phyloP scores from a whole-genome alignment of 2,888 invertebrate species.

The Opisthograptis luteolata region DNA sequence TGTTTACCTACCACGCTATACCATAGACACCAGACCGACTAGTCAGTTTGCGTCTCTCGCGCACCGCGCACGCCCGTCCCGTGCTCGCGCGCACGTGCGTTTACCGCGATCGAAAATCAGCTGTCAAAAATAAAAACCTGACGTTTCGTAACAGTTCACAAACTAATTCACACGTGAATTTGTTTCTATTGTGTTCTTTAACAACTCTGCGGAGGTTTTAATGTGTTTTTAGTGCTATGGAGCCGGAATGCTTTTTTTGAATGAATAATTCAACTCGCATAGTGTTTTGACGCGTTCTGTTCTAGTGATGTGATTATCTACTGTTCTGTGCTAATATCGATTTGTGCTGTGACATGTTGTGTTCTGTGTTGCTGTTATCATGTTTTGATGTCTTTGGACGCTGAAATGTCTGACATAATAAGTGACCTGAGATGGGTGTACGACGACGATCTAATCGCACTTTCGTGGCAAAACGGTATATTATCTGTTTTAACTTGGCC shows the following conservation, averaged over 20 bases:
- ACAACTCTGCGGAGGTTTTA: slow-evolving; percentile 34
- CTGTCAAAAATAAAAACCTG: slow-evolving; percentile 66
- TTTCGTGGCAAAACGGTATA: slow-evolving; percentile 81
- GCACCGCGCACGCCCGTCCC: slow-evolving; percentile 63
- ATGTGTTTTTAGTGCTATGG: slow-evolving; percentile 47
- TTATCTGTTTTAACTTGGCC: slow-evolving; percentile 28
- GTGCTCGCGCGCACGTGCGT: slow-evolving; percentile 63
- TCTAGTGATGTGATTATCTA: slow-evolving; percentile 67
- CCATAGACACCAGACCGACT: too few relatives aligned
- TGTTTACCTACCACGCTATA: slow-evolving; percentile 49
- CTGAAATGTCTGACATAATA: slow-evolving; percentile 80
- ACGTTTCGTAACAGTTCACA: slow-evolving; percentile 66
- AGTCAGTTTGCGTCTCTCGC: slow-evolving; percentile 66
- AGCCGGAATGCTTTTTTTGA: slow-evolving; percentile 47
- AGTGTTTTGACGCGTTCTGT: slow-evolving; percentile 53
- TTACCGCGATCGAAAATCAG: slow-evolving; percentile 65
- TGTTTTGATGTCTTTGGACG: slow-evolving; percentile 72
- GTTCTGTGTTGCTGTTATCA: slow-evolving; percentile 68
- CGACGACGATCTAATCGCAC: slow-evolving; percentile 78
- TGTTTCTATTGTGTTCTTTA: slow-evolving; percentile 22
- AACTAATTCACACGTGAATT: slow-evolving; percentile 30
- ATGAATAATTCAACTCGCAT: slow-evolving; percentile 51
- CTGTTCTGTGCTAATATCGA: slow-evolving; percentile 40
- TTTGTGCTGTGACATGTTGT: slow-evolving; percentile 50
- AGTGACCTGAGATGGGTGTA: slow-evolving; percentile 80